phyloP scores from a whole-genome alignment of 1,140 invertebrate species.

The Vollenhovia emeryi region DNA sequence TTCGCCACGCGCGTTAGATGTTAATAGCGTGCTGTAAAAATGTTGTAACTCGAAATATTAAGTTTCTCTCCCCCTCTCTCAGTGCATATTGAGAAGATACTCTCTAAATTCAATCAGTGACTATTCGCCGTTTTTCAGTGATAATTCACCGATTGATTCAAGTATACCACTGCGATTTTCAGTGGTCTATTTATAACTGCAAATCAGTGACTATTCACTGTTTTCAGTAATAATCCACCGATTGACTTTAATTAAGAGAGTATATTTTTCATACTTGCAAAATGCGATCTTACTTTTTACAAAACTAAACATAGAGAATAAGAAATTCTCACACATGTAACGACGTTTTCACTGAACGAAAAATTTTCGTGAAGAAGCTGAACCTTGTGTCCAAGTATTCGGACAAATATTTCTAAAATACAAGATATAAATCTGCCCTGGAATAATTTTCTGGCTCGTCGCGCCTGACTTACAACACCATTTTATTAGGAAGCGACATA shows the following conservation, averaged over 20 bases:
- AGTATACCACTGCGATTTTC: too few species aligned
- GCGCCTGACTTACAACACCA: neutral
- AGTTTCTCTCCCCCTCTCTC: too few species aligned
- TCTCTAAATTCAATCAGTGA: too few species aligned
- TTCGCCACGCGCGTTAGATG: neutral
- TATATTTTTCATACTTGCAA: too few species aligned
- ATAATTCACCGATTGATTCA: too few species aligned
- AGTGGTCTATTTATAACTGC: too few species aligned
- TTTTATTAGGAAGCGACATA: constrained; percentile 17
- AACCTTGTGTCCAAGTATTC: neutral
- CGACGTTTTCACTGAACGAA: neutral
- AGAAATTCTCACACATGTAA: neutral
- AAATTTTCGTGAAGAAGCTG: neutral
- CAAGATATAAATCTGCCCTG: neutral
- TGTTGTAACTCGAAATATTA: constrained; percentile 5
- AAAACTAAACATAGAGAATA: neutral
- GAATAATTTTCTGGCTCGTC: neutral
- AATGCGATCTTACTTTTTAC: neutral
- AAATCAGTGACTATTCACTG: too few species aligned
- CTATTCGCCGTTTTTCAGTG: too few species aligned
- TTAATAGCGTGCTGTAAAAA: neutral
- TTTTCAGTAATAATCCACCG: too few species aligned
- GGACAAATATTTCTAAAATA: neutral
- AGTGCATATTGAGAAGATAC: neutral
- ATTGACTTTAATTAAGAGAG: too few species aligned